Evolutionary conservation across 1,140 invertebrate species (phyloP).

Genomic region (Drosophila pseudoananassae): DNA sequence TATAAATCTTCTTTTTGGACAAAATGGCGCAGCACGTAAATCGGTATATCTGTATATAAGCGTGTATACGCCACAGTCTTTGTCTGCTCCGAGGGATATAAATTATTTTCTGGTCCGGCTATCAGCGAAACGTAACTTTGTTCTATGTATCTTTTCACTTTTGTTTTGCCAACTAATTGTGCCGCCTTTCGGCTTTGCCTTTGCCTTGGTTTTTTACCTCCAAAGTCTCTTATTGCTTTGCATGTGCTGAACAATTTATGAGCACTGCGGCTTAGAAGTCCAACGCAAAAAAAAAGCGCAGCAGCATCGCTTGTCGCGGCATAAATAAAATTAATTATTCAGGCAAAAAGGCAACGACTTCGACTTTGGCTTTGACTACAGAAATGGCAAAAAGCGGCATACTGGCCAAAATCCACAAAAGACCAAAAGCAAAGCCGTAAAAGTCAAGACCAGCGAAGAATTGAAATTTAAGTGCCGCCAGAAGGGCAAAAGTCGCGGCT

Average conservation of each 20-base stretch:
- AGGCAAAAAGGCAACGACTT: slow-evolving; percentile 41
- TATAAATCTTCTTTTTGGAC: slow-evolving; percentile 67
- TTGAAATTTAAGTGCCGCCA: slow-evolving; percentile 48
- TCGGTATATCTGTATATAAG: slow-evolving; percentile 22
- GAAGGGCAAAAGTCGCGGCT: slow-evolving; percentile 35
- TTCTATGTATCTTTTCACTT: slow-evolving; percentile 51
- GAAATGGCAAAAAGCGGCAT: slow-evolving; percentile 20
- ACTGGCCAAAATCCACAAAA: slow-evolving; percentile 38
- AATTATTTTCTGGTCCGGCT: slow-evolving; percentile 61
- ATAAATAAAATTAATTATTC: slow-evolving; percentile 73
- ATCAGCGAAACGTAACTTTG: slow-evolving; percentile 34
- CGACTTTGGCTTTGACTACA: slow-evolving; percentile 10
- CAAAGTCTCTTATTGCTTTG: slow-evolving; percentile 20
- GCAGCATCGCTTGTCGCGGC: slow-evolving; percentile 56
- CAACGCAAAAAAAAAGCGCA: slow-evolving; percentile 31
- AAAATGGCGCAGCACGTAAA: slow-evolving; percentile 73
- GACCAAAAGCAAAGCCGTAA: slow-evolving; percentile 35
- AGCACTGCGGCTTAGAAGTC: slow-evolving; percentile 55
- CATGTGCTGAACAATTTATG: slow-evolving; percentile 68
- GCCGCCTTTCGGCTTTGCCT: slow-evolving; percentile 15
- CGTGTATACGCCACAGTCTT: slow-evolving; percentile 25
- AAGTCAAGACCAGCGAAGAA: slow-evolving; percentile 42
- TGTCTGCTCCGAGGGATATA: slow-evolving; percentile 46
- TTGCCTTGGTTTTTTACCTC: slow-evolving; percentile 16
- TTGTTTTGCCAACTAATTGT: slow-evolving; percentile 72